phyloP scores from a whole-genome alignment of 30 jellyfish, hydroid and myxozoan genomes.

The Turritopsis dohrnii region DNA sequence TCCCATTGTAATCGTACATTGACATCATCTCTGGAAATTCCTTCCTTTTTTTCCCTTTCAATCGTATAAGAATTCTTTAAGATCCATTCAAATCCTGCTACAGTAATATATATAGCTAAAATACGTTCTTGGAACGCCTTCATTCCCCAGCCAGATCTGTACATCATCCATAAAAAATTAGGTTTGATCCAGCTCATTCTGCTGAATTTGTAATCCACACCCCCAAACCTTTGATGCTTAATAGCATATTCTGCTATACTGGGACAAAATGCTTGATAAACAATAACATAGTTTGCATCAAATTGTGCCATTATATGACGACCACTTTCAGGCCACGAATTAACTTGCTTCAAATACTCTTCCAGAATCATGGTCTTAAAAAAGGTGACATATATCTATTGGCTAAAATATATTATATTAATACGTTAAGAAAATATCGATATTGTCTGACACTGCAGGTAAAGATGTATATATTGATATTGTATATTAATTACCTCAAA shows the following conservation, averaged over 20 bases:
- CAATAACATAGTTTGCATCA: neutral
- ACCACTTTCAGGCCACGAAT: neutral
- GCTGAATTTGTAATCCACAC: neutral
- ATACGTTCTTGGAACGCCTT: neutral
- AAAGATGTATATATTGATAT: too few species aligned
- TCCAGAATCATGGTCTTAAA: neutral
- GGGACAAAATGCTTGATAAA: conserved; percentile 13
- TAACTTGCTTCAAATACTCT: neutral
- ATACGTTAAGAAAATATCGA: too few species aligned
- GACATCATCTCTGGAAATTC: neutral
- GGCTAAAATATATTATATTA: too few species aligned
- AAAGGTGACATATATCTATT: too few species aligned
- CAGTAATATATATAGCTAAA: neutral
- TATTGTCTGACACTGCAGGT: too few species aligned
- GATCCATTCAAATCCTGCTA: neutral
- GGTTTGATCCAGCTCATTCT: conserved; percentile 29
- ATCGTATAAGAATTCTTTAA: neutral
- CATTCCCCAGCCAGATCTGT: conserved; percentile 24
- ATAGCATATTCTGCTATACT: conserved; percentile 20
- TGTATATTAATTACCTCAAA: too few species aligned
- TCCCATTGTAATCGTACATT: conserved; percentile 8
- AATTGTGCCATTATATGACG: conserved; percentile 18
- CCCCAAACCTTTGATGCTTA: conserved; percentile 16
- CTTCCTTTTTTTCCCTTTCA: neutral
- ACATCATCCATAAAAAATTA: conserved; percentile 25